Conservation (phyloP, 2,888 invertebrate genomes). For the Apoda limacodes region DNA sequence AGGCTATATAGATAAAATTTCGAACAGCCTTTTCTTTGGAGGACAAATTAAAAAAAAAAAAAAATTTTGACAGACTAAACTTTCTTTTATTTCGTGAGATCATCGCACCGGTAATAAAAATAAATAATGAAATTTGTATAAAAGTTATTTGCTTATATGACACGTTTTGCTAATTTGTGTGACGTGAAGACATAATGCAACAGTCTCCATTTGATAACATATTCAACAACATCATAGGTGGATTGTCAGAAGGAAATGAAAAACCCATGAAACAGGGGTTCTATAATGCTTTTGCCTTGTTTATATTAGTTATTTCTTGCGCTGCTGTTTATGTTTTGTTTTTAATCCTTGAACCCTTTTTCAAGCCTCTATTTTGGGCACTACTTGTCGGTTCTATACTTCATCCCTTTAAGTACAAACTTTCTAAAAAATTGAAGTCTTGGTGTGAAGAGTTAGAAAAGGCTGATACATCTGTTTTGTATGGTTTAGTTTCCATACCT, state of each 20-base stretch:
- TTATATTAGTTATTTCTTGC: conserved; percentile 76
- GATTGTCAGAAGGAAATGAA: conserved; percentile 81
- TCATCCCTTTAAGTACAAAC: conserved; percentile 91
- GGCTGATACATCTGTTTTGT: conserved; percentile 74
- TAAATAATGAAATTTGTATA: too few relatives aligned
- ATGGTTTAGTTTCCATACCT: conserved; percentile 74
- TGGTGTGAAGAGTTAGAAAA: conserved; percentile 83
- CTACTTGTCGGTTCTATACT: conserved; percentile 95
- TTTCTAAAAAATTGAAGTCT: conserved; percentile 79
- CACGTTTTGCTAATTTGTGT: too few relatives aligned
- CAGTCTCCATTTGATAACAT: conserved; percentile 76
- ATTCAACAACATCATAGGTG: conserved; percentile 75
- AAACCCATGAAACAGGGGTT: conserved; percentile 93
- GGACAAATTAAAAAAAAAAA: too few relatives aligned
- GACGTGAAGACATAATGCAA: conserved; percentile 42
- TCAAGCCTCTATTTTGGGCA: conserved; percentile 96
- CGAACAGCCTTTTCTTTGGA: too few relatives aligned
- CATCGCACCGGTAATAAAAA: too few relatives aligned
- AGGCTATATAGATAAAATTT: too few relatives aligned
- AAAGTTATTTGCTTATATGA: too few relatives aligned
- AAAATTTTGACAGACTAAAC: too few relatives aligned
- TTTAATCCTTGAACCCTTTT: conserved; percentile 89
- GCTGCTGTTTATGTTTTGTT: conserved; percentile 83
- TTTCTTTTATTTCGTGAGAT: too few relatives aligned
- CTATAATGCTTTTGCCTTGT: conserved; percentile 87